A percentile compares a stretch with the other conserved stretches of the same genome.
phyloP scores from a whole-genome alignment of 92 coral and sea anemone species.

The Epizoanthus stellaris region DNA sequence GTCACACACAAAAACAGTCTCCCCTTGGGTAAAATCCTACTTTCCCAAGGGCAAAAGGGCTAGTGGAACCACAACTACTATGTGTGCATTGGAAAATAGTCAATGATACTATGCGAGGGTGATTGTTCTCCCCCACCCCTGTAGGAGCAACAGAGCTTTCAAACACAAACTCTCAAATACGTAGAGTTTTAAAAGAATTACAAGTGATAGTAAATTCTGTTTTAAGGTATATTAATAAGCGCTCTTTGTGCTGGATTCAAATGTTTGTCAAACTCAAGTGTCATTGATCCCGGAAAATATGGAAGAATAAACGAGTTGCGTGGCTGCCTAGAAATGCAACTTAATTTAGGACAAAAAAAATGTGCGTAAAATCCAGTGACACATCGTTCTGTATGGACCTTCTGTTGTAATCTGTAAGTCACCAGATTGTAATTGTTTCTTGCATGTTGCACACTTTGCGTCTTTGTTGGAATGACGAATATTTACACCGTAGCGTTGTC shows the following conservation, averaged over 20 bases:
- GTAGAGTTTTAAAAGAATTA: background rate
- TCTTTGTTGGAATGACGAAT: conserved; percentile 44
- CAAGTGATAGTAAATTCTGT: background rate
- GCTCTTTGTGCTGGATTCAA: conserved; percentile 38
- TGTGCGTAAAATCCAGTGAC: conserved; percentile 49
- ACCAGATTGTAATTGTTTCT: conserved; percentile 44
- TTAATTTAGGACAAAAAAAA: conserved; percentile 56
- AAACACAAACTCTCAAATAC: no score
- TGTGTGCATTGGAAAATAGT: no score
- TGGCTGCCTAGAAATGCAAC: conserved; percentile 48
- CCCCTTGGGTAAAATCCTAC: no score
- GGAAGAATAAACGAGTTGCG: conserved; percentile 51
- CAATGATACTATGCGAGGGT: no score
- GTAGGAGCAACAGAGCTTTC: no score
- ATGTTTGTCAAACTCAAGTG: conserved; percentile 52
- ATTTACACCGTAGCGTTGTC: conserved; percentile 33
- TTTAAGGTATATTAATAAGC: background rate
- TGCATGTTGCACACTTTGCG: conserved; percentile 65
- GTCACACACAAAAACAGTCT: no score
- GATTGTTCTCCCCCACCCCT: no score
- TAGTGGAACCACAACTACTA: no score
- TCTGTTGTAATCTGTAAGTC: conserved; percentile 43
- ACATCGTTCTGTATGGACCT: conserved; percentile 53
- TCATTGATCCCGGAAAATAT: conserved; percentile 44
- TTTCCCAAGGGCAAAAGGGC: no score